Percentiles rank a stretch among this genome's conserved stretches.
These are phyloP conservation scores for Samia ricini DNA, from an alignment of 1,140 invertebrate genomes.

Conservation along the genomic window DNA sequence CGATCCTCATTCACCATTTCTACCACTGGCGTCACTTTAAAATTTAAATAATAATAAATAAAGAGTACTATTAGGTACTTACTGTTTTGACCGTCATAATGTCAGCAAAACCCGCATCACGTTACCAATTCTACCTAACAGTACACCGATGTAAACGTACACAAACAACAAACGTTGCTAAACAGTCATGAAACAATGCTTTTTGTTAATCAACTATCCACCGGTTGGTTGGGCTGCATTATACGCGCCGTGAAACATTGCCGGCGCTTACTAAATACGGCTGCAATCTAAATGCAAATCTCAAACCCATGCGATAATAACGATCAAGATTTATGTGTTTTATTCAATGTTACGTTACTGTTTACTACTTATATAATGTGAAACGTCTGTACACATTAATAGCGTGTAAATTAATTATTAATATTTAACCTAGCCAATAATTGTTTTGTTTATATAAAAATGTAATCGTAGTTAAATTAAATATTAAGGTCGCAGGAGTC, in stretches of 20 bases:
- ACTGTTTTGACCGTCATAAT: neutral
- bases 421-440: neutral
- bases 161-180: conserved; percentile 17
- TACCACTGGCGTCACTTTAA: neutral
- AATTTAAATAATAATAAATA: neutral
- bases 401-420: neutral
- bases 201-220: conserved; percentile 57
- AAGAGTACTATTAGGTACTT: neutral
- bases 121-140: conserved; percentile 16
- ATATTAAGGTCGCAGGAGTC: too few species aligned
- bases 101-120: conserved; percentile 18
- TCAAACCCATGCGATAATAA: conserved; percentile 49
- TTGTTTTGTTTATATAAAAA: neutral
- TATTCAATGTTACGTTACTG: conserved; percentile 7
- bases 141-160: conserved; percentile 11
- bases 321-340: conserved; percentile 35
- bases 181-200: conserved; percentile 17
- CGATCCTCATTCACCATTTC: too few species aligned
- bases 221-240: conserved; percentile 30
- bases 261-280: conserved; percentile 47
- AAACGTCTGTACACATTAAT: neutral
- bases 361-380: neutral
- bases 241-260: conserved; percentile 44
- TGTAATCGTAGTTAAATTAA: too few species aligned
- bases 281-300: conserved; percentile 52